phyloP scores from a whole-genome alignment of 2,797 vertebrate species.

The Clamator glandarius region DNA sequence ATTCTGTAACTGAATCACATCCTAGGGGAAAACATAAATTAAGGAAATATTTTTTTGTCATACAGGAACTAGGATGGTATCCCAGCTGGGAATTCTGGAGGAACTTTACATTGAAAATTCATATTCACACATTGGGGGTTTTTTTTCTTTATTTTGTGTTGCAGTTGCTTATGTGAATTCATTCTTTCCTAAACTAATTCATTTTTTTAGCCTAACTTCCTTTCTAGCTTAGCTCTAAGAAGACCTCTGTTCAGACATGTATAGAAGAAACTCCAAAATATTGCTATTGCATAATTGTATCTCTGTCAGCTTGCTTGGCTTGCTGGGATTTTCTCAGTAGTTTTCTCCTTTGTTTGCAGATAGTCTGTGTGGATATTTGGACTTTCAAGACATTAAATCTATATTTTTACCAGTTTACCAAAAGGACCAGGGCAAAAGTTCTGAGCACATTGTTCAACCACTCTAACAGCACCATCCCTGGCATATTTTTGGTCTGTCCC shows the following conservation, averaged over 20 bases:
- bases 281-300: background rate
- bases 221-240: background rate
- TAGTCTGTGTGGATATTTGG: background rate
- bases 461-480: background rate
- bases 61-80: background rate
- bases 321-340: background rate
- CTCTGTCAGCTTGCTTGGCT: background rate
- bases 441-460: background rate
- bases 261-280: background rate
- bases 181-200: background rate
- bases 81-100: background rate
- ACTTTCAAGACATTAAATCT: background rate
- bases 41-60: background rate
- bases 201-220: background rate
- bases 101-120: background rate
- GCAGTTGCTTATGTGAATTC: background rate
- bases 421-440: background rate
- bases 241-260: background rate
- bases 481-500: background rate
- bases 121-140: fast-evolving
- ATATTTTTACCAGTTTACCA: background rate
- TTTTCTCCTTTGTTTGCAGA: background rate
- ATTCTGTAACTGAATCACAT: background rate
- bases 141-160: background rate
- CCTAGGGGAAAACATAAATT: background rate